Evolutionary conservation across 2,797 vertebrate genomes (phyloP).

Genomic region (Lutjanus campechanus): DNA sequence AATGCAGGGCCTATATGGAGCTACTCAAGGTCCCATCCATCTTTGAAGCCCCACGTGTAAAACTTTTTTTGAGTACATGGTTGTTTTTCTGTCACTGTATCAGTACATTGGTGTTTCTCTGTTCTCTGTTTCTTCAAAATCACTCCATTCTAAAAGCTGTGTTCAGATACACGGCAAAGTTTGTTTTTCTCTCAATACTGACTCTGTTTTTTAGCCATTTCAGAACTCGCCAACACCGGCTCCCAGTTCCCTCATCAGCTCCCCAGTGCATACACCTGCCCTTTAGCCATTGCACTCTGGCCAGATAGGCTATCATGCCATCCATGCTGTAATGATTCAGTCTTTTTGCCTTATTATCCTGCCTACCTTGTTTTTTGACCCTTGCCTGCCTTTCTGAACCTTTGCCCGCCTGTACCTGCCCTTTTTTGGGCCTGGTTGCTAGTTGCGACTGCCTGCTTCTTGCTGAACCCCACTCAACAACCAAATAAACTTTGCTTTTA

Average conservation of each 20-base stretch:
- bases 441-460: neutral
- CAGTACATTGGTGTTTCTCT: neutral
- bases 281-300: neutral
- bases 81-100: neutral
- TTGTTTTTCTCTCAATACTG: neutral
- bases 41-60: neutral
- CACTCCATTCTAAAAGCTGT: neutral
- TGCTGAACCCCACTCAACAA: constrained; percentile 1
- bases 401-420: neutral
- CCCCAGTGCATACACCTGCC: neutral
- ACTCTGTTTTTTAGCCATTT: neutral
- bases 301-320: neutral
- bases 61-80: neutral
- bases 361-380: constrained; percentile 1
- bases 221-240: neutral
- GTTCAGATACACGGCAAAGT: neutral
- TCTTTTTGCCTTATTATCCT: constrained; percentile 13
- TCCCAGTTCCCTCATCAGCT: neutral
- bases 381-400: neutral
- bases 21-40: neutral
- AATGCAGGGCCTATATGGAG: neutral
- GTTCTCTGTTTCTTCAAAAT: neutral
- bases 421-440: neutral
- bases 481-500: constrained; percentile 20
- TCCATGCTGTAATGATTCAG: neutral